A percentile compares a stretch with the other conserved stretches of the same genome.
phyloP scores from a whole-genome alignment of 2,113 vertebrate species.

The Apteryx mantelli region DNA sequence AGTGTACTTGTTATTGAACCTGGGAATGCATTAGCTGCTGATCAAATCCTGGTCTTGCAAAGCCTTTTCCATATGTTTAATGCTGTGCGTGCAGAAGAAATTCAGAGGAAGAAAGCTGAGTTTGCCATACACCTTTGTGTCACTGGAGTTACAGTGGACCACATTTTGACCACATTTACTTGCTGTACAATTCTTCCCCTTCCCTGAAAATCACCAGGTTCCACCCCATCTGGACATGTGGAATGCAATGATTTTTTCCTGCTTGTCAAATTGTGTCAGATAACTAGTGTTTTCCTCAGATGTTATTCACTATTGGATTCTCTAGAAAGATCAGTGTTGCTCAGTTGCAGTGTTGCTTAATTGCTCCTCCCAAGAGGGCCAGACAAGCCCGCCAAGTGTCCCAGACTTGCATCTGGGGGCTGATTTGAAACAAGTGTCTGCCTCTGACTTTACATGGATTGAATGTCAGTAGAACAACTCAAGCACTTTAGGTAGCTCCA shows the following conservation, averaged over 20 bases:
- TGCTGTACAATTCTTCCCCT: neutral
- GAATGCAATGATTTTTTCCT: neutral
- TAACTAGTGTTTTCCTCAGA: neutral
- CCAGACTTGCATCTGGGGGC: neutral
- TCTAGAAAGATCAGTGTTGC: neutral
- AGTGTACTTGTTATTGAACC: slow-evolving; percentile 69
- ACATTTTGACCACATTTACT: neutral
- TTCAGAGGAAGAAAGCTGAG: neutral
- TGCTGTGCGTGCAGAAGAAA: neutral
- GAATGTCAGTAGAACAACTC: neutral
- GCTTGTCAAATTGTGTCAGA: neutral
- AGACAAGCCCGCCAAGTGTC: neutral
- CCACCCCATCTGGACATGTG: neutral
- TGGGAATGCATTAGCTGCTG: slow-evolving; percentile 59
- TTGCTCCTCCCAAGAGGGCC: neutral
- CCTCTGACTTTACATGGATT: neutral
- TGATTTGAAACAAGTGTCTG: neutral
- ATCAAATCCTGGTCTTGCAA: slow-evolving; percentile 42
- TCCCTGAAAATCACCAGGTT: neutral
- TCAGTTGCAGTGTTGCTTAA: neutral
- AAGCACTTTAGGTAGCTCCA: neutral
- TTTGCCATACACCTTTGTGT: neutral
- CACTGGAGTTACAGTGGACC: neutral
- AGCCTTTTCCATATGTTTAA: slow-evolving; percentile 20
- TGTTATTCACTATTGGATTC: neutral